These are phyloP conservation scores for Bemisia tabaci DNA, from an alignment of 1,140 invertebrate genomes.

Conservation along the genomic window DNA sequence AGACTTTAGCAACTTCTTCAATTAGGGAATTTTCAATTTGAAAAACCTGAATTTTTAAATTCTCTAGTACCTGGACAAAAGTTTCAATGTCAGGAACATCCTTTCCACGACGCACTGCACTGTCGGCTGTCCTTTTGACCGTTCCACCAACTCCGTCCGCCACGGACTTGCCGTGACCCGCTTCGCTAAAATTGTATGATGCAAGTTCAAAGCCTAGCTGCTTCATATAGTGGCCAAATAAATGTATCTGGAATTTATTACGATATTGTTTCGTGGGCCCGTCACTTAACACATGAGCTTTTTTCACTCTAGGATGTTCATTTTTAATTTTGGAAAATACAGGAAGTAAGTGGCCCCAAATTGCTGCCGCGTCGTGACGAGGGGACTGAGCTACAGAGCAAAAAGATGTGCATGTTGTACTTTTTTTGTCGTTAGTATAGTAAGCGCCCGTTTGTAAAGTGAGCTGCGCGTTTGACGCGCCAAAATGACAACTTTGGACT, in stretches of 20 bases:
- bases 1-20: no score
- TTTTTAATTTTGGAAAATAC: constrained; percentile 23
- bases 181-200: constrained; percentile 32
- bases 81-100: constrained; percentile 22
- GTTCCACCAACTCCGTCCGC: constrained; percentile 32
- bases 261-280: constrained; percentile 19
- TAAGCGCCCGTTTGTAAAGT: constrained; percentile 28
- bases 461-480: constrained; percentile 24
- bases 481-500: constrained; percentile 28
- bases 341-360: constrained; percentile 29
- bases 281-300: constrained; percentile 20
- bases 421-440: constrained; percentile 18
- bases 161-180: constrained; percentile 33
- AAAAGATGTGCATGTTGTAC: constrained; percentile 24
- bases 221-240: no score
- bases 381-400: constrained; percentile 28
- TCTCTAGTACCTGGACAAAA: constrained; percentile 1
- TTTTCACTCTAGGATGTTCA: no score
- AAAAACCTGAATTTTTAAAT: no score
- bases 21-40: no score
- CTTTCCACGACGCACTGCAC: constrained; percentile 24
- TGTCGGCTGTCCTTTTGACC: constrained; percentile 30
- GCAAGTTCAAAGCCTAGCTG: no score
- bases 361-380: constrained; percentile 25
- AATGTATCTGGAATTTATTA: constrained; percentile 13